Percentiles rank a stretch among this genome's conserved stretches.
Conservation (phyloP, 2,113 vertebrate species). For the Tetrax tetrax region DNA sequence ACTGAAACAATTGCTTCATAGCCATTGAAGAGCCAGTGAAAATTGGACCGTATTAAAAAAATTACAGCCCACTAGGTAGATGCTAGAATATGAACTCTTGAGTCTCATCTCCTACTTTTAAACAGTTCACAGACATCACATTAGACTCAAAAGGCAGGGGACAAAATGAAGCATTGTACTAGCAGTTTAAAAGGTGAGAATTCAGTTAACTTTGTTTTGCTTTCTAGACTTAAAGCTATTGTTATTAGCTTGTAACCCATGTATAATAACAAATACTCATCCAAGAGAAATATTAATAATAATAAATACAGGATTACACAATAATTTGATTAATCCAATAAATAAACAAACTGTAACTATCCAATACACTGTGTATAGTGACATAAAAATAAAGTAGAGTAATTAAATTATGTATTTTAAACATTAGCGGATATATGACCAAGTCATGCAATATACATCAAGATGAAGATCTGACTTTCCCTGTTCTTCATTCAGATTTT, state of each 20-base stretch:
- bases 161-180: not conserved
- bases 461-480: not conserved
- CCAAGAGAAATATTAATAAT: slow-evolving; percentile 26
- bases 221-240: not conserved
- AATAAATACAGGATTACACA: slow-evolving; percentile 21
- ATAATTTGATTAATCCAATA: slow-evolving; percentile 19
- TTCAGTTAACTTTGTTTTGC: not conserved
- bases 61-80: not conserved
- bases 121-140: not conserved
- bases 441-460: not conserved
- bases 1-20: not conserved
- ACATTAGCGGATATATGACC: not conserved
- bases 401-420: not conserved
- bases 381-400: not conserved
- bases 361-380: not conserved
- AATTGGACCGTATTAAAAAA: not conserved
- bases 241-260: slow-evolving; percentile 10
- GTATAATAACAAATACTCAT: slow-evolving; percentile 10
- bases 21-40: not conserved
- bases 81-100: not conserved
- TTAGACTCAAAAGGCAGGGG: not conserved
- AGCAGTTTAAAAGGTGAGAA: slow-evolving; percentile 27
- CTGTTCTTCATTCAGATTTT: not conserved
- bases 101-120: not conserved
- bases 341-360: not conserved